Evolutionary conservation across 2,888 invertebrate genomes (phyloP).

Genomic region (Leucoma salicis): DNA sequence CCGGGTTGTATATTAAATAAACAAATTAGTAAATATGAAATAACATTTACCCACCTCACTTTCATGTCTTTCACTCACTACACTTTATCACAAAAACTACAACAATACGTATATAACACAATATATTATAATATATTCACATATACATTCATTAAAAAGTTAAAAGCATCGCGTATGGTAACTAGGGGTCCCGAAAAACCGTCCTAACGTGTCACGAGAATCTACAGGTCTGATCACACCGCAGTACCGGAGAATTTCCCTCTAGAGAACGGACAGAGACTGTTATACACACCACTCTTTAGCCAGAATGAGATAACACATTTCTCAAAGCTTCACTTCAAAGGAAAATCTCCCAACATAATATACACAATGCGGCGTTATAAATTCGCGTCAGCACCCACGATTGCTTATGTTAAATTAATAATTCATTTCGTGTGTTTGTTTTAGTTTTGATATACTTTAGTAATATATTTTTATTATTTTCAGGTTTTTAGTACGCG

Average conservation of each 20-base stretch:
- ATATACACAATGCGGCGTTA: constrained; percentile 35
- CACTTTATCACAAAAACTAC: constrained; percentile 39
- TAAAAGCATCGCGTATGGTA: constrained; percentile 27
- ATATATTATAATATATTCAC: constrained; percentile 25
- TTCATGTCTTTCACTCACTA: constrained; percentile 56
- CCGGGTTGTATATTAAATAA: no score
- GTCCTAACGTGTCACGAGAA: constrained; percentile 59
- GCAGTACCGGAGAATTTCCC: constrained; percentile 64
- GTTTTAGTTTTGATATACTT: constrained; percentile 24
- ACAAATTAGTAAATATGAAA: no score
- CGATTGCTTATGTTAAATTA: constrained; percentile 35
- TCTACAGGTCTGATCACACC: constrained; percentile 72
- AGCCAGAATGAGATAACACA: constrained; percentile 39
- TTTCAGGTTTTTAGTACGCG: not conserved
- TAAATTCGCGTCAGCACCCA: constrained; percentile 24
- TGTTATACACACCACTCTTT: constrained; percentile 11
- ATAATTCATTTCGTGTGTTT: constrained; percentile 35
- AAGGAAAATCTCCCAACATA: constrained; percentile 50
- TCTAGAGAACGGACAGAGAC: constrained; percentile 49
- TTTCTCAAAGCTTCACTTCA: constrained; percentile 34
- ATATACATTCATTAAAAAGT: constrained; percentile 34
- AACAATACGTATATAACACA: constrained; percentile 11
- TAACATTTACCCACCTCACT: constrained; percentile 60
- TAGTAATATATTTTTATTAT: constrained; percentile 11
- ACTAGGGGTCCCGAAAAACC: constrained; percentile 44